These are phyloP conservation scores for Parnassius glacialis DNA, from an alignment of 2,888 invertebrate species.

Conservation along the genomic window DNA sequence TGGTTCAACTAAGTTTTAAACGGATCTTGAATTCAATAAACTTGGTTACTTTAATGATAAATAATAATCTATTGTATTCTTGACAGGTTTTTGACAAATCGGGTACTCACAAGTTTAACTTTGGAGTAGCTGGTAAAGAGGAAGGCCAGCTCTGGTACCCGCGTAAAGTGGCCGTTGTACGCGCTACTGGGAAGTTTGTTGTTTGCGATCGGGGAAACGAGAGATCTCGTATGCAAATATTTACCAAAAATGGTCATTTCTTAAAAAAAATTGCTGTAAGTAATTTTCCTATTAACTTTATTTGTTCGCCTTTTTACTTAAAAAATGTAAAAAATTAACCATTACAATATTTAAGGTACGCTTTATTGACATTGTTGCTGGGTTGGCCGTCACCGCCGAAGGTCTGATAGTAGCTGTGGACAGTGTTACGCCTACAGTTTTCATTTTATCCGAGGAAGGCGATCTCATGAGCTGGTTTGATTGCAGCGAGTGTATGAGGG, in stretches of 20 bases:
- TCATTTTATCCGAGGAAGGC: constrained; percentile 95
- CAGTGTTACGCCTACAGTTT: constrained; percentile 97
- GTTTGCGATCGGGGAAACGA: constrained; percentile 98
- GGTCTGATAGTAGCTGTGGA: constrained; percentile 98
- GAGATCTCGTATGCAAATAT: constrained; percentile 98
- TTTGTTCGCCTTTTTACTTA: neutral
- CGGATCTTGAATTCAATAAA: too few species aligned
- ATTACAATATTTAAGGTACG: constrained; percentile 65
- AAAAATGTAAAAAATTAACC: neutral
- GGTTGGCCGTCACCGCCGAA: constrained; percentile 94
- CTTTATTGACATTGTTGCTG: constrained; percentile 95
- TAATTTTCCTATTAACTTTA: constrained; percentile 14
- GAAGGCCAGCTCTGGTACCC: constrained; percentile 99
- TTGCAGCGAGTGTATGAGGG: constrained; percentile 98
- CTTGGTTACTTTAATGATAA: too few species aligned
- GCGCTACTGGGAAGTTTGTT: constrained; percentile 94
- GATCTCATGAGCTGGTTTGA: constrained; percentile 98
- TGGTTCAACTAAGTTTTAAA: too few species aligned
- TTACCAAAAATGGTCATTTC: constrained; percentile 97
- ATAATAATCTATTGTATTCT: neutral
- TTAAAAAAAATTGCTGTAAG: constrained; percentile 93
- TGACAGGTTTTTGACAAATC: constrained; percentile 94
- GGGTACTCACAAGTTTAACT: constrained; percentile 95
- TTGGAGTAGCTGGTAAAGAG: constrained; percentile 96
- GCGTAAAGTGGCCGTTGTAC: constrained; percentile 95